Conservation (phyloP, 2,113 vertebrate species). For the Lophochroa leadbeateri region DNA sequence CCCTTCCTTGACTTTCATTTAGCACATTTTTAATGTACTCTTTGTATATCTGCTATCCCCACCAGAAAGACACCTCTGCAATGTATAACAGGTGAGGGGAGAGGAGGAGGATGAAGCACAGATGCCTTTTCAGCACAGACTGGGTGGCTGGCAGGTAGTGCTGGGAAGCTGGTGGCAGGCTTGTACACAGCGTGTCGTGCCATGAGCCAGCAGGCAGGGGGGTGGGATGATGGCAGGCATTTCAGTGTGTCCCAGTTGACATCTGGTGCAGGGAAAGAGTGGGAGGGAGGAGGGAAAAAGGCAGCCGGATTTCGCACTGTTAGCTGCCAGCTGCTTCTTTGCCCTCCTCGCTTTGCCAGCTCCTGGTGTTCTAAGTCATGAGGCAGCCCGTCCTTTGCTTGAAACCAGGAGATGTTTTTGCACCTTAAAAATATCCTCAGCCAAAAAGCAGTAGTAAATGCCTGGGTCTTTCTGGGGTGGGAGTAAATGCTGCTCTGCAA, state of each 20-base stretch:
- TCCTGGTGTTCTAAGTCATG: neutral
- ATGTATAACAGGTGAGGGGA: neutral
- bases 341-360: neutral
- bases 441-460: neutral
- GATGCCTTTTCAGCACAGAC: neutral
- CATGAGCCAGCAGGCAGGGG: neutral
- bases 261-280: constrained; percentile 38
- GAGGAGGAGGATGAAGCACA: neutral
- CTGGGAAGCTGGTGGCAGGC: neutral
- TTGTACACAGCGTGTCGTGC: accelerated
- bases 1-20: neutral
- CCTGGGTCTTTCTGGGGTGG: neutral
- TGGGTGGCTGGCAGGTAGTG: neutral
- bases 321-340: constrained; percentile 1
- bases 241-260: neutral
- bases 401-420: neutral
- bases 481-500: neutral
- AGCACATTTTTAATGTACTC: neutral
- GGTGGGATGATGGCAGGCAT: neutral
- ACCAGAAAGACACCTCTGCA: neutral
- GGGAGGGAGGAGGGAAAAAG: neutral
- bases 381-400: neutral
- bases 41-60: neutral
- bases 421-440: neutral
- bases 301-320: neutral